Evolutionary conservation across 2,888 invertebrate species (phyloP), one percentile per base, ranked within the genome.

Genomic region (Thereva unica): DNA sequence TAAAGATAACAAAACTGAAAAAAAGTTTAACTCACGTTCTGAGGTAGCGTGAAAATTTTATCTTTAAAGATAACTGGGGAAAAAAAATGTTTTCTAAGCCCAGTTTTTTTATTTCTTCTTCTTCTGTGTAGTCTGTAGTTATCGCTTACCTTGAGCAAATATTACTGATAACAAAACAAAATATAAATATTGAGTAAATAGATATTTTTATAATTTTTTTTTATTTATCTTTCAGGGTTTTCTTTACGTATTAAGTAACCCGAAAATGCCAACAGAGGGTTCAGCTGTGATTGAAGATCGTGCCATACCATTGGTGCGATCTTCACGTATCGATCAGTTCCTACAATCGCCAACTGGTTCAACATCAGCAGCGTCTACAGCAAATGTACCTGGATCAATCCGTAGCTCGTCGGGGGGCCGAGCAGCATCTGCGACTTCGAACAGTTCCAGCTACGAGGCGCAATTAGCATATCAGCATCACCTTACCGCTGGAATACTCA

Each of bases 391-490:
- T 23, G 37, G 57, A 35, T 49, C 65, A 45, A 69, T 74, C 44
- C 71, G 75, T 35, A 75, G 76, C 63, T 79, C 83, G 3, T 85
- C 86, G 23, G 84, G 82, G 66, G 83, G 84, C 49, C 82, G 84
- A 57, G 82, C 82, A 69, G 80, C 83, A 42, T 82, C 80, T 56
- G 56, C 70, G 5, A 61, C 61, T 40, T 64, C 71, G 5, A 74
- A 73, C 65, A 79, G 81, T 23, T 83, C 83, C 63, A 85, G 82
- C 71, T 89, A 86, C 71, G 89, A 89, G 67, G 55, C 88, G 7
- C 85, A 88, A 70, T 83, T 88, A 71, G 85, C 87, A 44, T 89
- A 89, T 75, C 89, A 88, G 72, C 86, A 89, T 72, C 88, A 88
- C 75, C 80, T 86, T 74, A 82, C 84, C 40, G 82, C 85, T 71